Conservation (phyloP, 1,140 invertebrate genomes). For the Manduca sexta region DNA sequence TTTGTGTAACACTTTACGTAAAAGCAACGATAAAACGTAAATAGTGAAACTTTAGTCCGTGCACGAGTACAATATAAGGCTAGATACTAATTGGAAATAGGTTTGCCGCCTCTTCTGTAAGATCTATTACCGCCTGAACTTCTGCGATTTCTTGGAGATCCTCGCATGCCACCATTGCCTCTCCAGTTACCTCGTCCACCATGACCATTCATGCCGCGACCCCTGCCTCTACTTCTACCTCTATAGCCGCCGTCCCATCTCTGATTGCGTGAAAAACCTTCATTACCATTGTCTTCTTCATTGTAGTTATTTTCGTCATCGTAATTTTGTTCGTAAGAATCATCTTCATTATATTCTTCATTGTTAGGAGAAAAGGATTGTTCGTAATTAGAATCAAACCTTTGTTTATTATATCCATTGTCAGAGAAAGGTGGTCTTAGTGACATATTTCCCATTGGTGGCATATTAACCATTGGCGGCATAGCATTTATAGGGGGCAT, state of each 20-base stretch:
- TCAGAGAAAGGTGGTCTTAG: constrained; percentile 39
- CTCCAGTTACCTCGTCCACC: constrained; percentile 38
- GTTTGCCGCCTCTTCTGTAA: constrained; percentile 59
- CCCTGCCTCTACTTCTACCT: constrained; percentile 35
- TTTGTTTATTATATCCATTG: constrained; percentile 56
- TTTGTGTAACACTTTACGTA: constrained; percentile 43
- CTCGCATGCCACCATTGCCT: constrained; percentile 32
- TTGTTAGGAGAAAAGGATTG: constrained; percentile 37
- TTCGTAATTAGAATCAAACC: constrained; percentile 44
- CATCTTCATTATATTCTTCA: constrained; percentile 38
- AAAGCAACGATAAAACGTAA: constrained; percentile 17
- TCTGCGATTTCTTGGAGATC: constrained; percentile 38
- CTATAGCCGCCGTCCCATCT: constrained; percentile 50
- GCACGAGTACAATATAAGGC: constrained; percentile 20
- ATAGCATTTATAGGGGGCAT: constrained; percentile 28
- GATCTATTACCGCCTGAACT: constrained; percentile 36
- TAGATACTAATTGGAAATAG: constrained; percentile 43
- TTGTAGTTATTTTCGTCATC: constrained; percentile 40
- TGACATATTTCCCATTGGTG: constrained; percentile 33
- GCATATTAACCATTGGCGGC: constrained; percentile 30
- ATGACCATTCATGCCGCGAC: constrained; percentile 48
- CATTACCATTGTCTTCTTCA: constrained; percentile 42
- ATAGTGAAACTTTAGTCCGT: constrained; percentile 27
- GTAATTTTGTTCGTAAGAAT: constrained; percentile 51
- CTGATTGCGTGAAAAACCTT: constrained; percentile 37